A percentile compares a stretch with the other conserved stretches of the same genome.
Evolutionary conservation across 2,113 vertebrate genomes (phyloP).

Genomic region (Syngnathus floridae): DNA sequence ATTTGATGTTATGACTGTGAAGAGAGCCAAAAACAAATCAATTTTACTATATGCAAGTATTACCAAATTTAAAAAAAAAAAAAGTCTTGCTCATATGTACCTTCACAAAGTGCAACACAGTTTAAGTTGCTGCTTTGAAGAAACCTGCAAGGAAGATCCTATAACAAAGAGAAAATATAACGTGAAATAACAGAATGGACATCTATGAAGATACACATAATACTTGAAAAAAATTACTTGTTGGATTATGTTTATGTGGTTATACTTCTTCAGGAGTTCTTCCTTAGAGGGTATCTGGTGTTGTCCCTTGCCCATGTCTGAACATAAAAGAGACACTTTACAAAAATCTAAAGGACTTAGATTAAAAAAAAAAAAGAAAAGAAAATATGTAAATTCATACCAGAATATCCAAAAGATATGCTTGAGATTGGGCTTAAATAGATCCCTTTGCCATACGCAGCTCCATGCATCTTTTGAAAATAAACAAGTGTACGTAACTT

Average conservation of each 20-base stretch:
- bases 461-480: slow-evolving; percentile 87
- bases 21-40: background rate
- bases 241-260: slow-evolving; percentile 83
- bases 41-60: background rate
- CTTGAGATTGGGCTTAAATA: slow-evolving; percentile 97
- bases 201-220: background rate
- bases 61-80: background rate
- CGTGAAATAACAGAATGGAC: background rate
- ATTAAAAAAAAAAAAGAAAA: too few relatives aligned
- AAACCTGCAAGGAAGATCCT: slow-evolving; percentile 85
- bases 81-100: slow-evolving; percentile 54
- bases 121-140: slow-evolving; percentile 91
- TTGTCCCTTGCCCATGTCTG: slow-evolving; percentile 96
- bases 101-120: slow-evolving; percentile 96
- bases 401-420: slow-evolving; percentile 99
- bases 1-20: slow-evolving; percentile 90
- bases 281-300: slow-evolving; percentile 89
- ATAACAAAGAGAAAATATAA: slow-evolving; percentile 11
- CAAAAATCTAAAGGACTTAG: background rate
- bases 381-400: slow-evolving; percentile 56
- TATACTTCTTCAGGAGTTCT: slow-evolving; percentile 84
- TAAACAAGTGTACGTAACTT: background rate
- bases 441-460: slow-evolving; percentile 97
- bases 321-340: slow-evolving; percentile 4
- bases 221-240: slow-evolving; percentile 69